A percentile compares a stretch with the other conserved stretches of the same genome.
These are phyloP conservation scores for Perizoma affinitatum DNA, from an alignment of 2,888 invertebrate species.

Conservation along the genomic window DNA sequence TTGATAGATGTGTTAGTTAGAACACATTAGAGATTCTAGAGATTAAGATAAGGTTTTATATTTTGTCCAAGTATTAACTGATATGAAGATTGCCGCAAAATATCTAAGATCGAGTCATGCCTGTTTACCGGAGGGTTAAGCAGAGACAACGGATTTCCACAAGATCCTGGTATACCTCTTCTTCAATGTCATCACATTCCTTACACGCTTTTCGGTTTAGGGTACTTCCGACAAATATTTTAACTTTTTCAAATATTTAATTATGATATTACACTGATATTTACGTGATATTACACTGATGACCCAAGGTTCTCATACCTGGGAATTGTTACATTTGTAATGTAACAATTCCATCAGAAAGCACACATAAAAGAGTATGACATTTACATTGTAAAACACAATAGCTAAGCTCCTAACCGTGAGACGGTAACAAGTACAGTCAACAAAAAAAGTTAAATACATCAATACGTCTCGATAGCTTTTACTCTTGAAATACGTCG, in stretches of 20 bases:
- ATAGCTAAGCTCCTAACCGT: constrained; percentile 30
- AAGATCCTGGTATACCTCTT: too few relatives aligned
- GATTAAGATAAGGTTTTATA: too few relatives aligned
- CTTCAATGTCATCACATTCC: too few relatives aligned
- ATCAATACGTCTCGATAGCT: constrained; percentile 72
- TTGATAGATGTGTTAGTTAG: background rate
- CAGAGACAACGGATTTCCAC: too few relatives aligned
- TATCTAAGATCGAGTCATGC: too few relatives aligned
- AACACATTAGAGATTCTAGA: too few relatives aligned
- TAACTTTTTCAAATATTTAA: background rate
- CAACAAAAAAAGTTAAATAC: constrained; percentile 75
- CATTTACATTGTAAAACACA: constrained; percentile 30
- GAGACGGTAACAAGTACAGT: constrained; percentile 56
- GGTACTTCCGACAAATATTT: too few relatives aligned
- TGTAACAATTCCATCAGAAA: constrained; percentile 26
- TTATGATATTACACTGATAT: background rate
- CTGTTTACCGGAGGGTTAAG: too few relatives aligned
- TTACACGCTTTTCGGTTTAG: too few relatives aligned
- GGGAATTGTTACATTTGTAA: too few relatives aligned
- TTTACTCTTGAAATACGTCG: constrained; percentile 71
- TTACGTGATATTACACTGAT: background rate
- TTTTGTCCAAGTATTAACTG: too few relatives aligned
- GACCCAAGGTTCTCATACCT: background rate
- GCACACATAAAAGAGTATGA: constrained; percentile 28
- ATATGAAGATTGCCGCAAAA: too few relatives aligned